Conservation (phyloP, 1,140 invertebrate genomes). For the Cataglyphis hispanica region DNA sequence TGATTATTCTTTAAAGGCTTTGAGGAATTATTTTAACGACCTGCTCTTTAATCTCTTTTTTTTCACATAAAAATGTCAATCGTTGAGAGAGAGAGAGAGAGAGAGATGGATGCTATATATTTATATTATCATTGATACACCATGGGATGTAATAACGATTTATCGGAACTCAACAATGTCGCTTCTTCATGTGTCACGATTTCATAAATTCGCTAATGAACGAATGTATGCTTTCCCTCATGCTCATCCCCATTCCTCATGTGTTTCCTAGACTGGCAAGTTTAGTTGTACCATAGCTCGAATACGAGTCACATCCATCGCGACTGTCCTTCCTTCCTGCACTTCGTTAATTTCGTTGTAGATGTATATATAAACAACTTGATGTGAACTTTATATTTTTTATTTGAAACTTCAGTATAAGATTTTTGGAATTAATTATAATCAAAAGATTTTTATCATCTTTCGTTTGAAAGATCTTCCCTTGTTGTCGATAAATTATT, state of each 20-base stretch:
- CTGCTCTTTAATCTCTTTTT: too few relatives aligned
- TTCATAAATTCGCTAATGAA: constrained; percentile 9
- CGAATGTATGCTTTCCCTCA: neutral
- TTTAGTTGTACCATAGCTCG: constrained; percentile 17
- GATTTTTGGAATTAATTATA: neutral
- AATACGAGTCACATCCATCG: neutral
- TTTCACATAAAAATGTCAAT: neutral
- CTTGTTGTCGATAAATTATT: neutral
- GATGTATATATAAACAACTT: neutral
- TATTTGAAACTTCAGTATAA: neutral
- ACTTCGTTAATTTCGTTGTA: neutral
- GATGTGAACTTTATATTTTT: neutral
- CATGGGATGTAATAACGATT: constrained; percentile 38
- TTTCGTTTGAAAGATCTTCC: neutral
- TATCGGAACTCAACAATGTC: constrained; percentile 4
- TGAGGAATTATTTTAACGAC: too few relatives aligned
- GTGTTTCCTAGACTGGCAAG: constrained; percentile 31
- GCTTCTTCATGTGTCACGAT: neutral
- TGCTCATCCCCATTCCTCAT: neutral
- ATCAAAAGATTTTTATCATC: neutral
- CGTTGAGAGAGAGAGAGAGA: neutral
- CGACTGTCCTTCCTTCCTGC: neutral
- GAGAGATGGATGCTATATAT: neutral
- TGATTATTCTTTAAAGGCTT: too few relatives aligned
- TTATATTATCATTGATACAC: neutral